These are phyloP conservation scores for Glomeris maerens DNA, from an alignment of 1,140 invertebrate species.

Conservation along the genomic window DNA sequence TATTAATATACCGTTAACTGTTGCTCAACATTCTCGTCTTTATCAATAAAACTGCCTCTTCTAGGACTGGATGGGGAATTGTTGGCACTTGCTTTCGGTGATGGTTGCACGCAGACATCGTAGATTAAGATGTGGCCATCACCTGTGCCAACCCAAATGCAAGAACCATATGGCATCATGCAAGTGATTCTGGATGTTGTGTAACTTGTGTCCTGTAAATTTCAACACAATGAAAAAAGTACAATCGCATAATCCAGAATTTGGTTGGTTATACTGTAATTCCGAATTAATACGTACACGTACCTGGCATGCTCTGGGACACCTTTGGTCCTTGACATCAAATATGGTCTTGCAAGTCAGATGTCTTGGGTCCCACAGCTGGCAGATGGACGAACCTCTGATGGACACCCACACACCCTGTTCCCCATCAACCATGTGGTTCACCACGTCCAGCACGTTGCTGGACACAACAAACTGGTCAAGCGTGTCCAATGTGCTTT, in stretches of 20 bases:
- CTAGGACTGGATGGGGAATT: conserved; percentile 8
- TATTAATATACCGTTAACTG: too few relatives aligned
- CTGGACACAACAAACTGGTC: conserved; percentile 34
- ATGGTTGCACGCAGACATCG: conserved; percentile 18
- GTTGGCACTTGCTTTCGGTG: not conserved
- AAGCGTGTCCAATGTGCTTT: conserved; percentile 35
- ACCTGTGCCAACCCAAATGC: conserved; percentile 38
- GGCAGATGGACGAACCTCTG: conserved; percentile 35
- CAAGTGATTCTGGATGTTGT: conserved; percentile 31
- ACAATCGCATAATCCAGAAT: too few relatives aligned
- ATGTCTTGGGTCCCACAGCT: conserved; percentile 35
- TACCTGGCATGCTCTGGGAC: conserved; percentile 32
- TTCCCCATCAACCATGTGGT: conserved; percentile 24
- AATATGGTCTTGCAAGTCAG: conserved; percentile 36
- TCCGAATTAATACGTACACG: too few relatives aligned
- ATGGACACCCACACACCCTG: conserved; percentile 37
- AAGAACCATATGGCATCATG: conserved; percentile 30
- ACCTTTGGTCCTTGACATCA: conserved; percentile 33
- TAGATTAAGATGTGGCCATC: conserved; percentile 38
- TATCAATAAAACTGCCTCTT: too few relatives aligned
- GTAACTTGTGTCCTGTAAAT: too few relatives aligned
- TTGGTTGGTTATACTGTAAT: too few relatives aligned
- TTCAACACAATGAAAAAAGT: too few relatives aligned
- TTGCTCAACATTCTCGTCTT: too few relatives aligned
- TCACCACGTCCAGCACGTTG: conserved; percentile 31